These are phyloP conservation scores for Falco punctatus DNA, from an alignment of 2,113 vertebrate species.

Conservation along the genomic window DNA sequence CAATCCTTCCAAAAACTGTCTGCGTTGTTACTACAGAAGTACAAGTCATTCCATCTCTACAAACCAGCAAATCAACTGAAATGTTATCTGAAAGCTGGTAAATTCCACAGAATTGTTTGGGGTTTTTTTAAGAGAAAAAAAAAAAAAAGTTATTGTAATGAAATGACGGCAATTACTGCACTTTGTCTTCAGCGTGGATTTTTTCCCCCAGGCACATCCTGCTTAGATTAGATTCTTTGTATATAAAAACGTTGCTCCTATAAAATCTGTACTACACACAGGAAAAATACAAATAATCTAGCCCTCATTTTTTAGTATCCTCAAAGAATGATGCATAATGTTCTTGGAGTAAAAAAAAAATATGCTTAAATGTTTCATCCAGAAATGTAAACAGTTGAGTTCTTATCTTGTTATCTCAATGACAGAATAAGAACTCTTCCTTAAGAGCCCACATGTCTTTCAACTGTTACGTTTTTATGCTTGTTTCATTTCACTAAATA, in stretches of 20 bases:
- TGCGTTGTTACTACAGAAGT: neutral
- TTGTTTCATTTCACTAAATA: neutral
- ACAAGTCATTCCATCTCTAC: neutral
- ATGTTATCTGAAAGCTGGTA: neutral
- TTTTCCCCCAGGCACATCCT: neutral
- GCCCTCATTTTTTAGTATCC: neutral
- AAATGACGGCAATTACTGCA: neutral
- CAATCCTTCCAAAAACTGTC: neutral
- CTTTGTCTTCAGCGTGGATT: neutral
- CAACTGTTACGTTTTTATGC: neutral
- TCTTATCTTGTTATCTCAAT: neutral
- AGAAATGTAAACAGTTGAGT: neutral
- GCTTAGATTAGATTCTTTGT: neutral
- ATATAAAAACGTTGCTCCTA: neutral
- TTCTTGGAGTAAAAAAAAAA: neutral
- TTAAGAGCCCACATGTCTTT: neutral
- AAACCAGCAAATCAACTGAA: neutral
- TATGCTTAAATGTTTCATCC: neutral
- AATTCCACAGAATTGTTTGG: neutral
- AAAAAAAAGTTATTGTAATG: neutral
- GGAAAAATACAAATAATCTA: neutral
- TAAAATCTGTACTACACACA: neutral
- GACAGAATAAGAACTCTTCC: neutral
- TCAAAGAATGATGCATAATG: neutral
- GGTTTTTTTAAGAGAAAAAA: neutral